Percentiles rank a stretch among this genome's conserved stretches.
phyloP scores from a whole-genome alignment of 2,797 vertebrate genomes.

The Taeniopygia guttata region DNA sequence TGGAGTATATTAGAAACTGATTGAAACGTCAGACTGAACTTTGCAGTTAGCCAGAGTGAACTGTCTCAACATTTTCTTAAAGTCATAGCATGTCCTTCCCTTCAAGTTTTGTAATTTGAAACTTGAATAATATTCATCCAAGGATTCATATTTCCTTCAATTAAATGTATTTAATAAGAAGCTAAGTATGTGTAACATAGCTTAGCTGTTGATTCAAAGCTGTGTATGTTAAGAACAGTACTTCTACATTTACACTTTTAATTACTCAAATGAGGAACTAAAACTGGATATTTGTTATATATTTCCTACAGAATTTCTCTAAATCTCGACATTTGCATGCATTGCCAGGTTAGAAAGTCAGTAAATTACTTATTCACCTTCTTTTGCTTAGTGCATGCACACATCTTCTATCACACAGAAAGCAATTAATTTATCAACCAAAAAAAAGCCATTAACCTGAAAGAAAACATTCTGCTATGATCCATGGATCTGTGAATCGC shows the following conservation, averaged over 20 bases:
- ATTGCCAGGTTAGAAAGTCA: neutral
- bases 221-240: neutral
- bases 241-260: neutral
- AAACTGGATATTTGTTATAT: neutral
- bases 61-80: neutral
- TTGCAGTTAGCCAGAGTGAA: neutral
- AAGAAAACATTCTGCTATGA: neutral
- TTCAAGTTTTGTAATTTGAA: neutral
- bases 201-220: neutral
- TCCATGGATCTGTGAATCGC: fast-evolving
- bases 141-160: neutral
- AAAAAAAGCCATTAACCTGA: neutral
- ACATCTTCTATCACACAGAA: neutral
- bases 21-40: neutral
- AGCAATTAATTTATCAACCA: neutral
- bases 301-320: neutral
- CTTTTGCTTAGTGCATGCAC: neutral
- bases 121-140: neutral
- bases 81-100: neutral
- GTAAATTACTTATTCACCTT: neutral
- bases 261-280: neutral
- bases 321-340: neutral
- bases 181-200: neutral
- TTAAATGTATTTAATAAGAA: neutral
- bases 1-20: neutral